Conservation (phyloP, 1,140 invertebrate genomes). For the Vanessa atalanta region DNA sequence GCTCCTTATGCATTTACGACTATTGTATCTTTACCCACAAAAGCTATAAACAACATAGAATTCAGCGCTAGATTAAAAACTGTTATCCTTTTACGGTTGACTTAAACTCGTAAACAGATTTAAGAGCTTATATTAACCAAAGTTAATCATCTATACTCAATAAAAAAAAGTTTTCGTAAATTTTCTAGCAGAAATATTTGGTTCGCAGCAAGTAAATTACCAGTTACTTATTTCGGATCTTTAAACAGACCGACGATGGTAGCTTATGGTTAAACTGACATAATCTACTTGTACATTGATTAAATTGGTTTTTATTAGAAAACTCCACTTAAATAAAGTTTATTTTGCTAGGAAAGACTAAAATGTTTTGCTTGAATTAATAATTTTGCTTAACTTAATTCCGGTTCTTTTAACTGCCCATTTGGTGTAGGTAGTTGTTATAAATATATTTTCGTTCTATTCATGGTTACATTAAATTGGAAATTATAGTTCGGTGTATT, state of each 20-base stretch:
- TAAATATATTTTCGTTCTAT: not conserved
- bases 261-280: no score
- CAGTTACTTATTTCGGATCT: no score
- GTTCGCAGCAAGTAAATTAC: no score
- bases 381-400: not conserved
- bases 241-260: no score
- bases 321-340: no score
- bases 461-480: not conserved
- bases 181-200: no score
- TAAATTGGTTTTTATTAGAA: no score
- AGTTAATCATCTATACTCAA: no score
- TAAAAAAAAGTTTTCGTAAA: not conserved
- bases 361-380: not conserved
- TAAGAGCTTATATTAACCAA: no score
- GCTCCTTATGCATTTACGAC: not conserved
- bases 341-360: no score
- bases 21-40: slow-evolving; percentile 10
- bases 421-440: not conserved
- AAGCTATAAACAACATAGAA: not conserved
- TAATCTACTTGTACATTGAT: no score
- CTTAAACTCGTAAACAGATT: not conserved
- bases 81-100: not conserved
- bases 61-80: not conserved
- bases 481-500: slow-evolving; percentile 24
- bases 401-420: not conserved